These are phyloP conservation scores for Mustela erminea DNA, from an alignment of 2,797 vertebrate genomes.

Conservation along the genomic window DNA sequence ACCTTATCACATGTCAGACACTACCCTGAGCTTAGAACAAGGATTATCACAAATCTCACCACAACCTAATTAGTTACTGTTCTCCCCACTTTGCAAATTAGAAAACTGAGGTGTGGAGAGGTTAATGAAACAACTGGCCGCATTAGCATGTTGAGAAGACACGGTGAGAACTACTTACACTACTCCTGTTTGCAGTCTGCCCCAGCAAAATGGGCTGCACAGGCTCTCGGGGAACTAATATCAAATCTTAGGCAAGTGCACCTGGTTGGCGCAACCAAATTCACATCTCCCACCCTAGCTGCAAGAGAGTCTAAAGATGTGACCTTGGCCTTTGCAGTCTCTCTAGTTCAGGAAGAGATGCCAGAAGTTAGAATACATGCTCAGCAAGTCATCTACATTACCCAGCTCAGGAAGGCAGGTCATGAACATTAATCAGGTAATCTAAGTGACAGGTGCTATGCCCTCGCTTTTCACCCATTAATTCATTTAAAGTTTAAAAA, in stretches of 20 bases:
- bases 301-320: constrained; percentile 37
- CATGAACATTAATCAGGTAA: not conserved
- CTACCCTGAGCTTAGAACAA: not conserved
- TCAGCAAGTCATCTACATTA: not conserved
- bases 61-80: not conserved
- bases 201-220: not conserved
- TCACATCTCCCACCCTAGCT: not conserved
- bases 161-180: not conserved
- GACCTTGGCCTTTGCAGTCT: not conserved
- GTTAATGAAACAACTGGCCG: not conserved
- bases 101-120: not conserved
- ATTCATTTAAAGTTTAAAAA: constrained; percentile 37
- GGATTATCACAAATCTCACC: constrained; percentile 32
- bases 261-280: not conserved
- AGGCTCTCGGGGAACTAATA: not conserved
- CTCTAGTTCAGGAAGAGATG: not conserved
- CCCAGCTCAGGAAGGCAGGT: not conserved
- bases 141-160: not conserved
- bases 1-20: not conserved
- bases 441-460: not conserved
- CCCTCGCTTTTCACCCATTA: not conserved
- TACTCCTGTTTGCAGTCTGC: not conserved
- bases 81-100: constrained; percentile 5
- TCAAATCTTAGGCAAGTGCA: not conserved
- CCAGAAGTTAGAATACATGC: not conserved